Conservation (phyloP, 2,888 invertebrate species). For the Drosophila kokeensis region DNA sequence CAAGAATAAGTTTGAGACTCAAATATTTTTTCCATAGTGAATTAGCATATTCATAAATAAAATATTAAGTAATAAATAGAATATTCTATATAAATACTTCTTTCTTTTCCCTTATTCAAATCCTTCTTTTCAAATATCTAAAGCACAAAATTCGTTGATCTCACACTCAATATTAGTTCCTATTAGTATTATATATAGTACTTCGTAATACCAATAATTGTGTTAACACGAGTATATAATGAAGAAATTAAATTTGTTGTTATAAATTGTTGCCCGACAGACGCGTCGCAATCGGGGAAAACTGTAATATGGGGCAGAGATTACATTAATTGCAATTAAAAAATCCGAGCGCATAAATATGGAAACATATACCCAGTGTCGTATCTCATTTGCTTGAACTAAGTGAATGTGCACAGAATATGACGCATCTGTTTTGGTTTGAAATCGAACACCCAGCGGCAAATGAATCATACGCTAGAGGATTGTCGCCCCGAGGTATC, state of each 20-base stretch:
- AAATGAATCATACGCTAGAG: constrained; percentile 57
- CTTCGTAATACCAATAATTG: not conserved
- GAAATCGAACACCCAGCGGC: constrained; percentile 33
- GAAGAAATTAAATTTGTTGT: constrained; percentile 2
- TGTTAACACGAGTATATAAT: not conserved
- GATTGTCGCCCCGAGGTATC: constrained; percentile 27
- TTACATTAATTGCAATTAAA: constrained; percentile 75
- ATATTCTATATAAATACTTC: not conserved
- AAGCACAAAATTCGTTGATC: not conserved
- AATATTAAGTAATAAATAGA: not conserved
- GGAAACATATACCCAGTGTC: constrained; percentile 2
- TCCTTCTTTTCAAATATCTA: not conserved
- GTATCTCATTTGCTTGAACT: constrained; percentile 20
- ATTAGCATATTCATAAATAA: not conserved
- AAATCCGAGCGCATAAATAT: constrained; percentile 43
- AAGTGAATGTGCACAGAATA: constrained; percentile 21
- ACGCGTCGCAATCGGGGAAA: constrained; percentile 42
- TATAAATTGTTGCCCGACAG: constrained; percentile 20
- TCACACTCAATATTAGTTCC: not conserved
- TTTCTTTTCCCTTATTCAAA: not conserved
- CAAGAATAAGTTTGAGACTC: rapidly evolving
- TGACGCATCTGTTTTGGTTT: constrained; percentile 77
- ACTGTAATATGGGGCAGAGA: constrained; percentile 61
- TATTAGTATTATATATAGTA: too few relatives aligned
- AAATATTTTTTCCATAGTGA: not conserved